phyloP scores from a whole-genome alignment of 2,113 vertebrate genomes.

The Oryzias curvinotus region DNA sequence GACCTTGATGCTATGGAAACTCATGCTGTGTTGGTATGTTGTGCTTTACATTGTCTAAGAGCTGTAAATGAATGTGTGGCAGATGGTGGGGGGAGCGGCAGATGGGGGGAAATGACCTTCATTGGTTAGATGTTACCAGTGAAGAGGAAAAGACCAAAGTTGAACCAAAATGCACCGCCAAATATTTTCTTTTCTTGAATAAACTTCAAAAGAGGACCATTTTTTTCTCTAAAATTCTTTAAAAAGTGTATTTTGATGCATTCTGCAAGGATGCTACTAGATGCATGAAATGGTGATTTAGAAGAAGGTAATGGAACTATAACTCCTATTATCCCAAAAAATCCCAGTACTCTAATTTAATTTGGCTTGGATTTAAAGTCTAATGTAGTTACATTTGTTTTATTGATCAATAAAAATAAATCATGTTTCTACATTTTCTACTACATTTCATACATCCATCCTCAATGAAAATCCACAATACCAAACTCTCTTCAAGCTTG shows the following conservation, averaged over 20 bases:
- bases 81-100: constrained; percentile 49
- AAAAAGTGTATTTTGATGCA: neutral
- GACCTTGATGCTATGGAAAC: neutral
- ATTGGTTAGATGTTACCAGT: constrained; percentile 17
- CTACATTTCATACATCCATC: neutral
- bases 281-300: constrained; percentile 5
- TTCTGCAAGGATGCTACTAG: neutral
- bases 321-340: neutral
- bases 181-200: too few species aligned
- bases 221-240: too few species aligned
- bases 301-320: neutral
- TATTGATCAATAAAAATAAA: neutral
- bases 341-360: too few species aligned
- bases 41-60: constrained; percentile 11
- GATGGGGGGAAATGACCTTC: constrained; percentile 39
- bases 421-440: neutral
- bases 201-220: too few species aligned
- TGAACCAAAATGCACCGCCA: neutral
- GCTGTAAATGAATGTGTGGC: constrained; percentile 21
- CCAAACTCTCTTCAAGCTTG: neutral
- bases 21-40: neutral
- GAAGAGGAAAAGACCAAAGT: constrained; percentile 8
- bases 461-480: neutral
- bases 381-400: neutral
- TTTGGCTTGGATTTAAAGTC: neutral